Percentiles rank a stretch among this genome's conserved stretches.
These are phyloP conservation scores for Drosophila micromelanica DNA, from an alignment of 1,140 invertebrate species.

Conservation along the genomic window DNA sequence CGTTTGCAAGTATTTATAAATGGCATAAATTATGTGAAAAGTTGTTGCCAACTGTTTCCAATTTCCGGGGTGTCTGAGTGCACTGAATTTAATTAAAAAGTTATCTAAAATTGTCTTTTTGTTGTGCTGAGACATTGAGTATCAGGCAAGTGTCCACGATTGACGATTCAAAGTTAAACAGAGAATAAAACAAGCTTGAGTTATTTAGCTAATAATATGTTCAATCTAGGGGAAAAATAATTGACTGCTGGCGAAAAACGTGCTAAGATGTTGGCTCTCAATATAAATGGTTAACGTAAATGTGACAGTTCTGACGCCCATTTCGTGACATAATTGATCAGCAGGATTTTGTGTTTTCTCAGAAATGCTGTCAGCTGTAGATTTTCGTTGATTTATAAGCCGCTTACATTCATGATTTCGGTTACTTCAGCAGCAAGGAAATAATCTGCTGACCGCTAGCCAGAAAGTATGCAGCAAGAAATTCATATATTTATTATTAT, in stretches of 20 bases:
- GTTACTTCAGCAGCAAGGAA: constrained; percentile 41
- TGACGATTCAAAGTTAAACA: background rate
- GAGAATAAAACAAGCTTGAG: constrained; percentile 24
- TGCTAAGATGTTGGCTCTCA: background rate
- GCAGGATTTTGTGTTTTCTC: constrained; percentile 16
- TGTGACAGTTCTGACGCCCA: constrained; percentile 9
- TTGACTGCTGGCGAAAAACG: constrained; percentile 37
- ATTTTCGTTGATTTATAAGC: constrained; percentile 19
- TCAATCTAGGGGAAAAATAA: constrained; percentile 22
- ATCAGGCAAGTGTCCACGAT: constrained; percentile 25
- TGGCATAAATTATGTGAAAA: constrained; percentile 77
- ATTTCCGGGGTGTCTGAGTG: background rate
- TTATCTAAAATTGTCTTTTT: constrained; percentile 21
- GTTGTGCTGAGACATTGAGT: constrained; percentile 6
- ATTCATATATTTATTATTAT: constrained; percentile 45
- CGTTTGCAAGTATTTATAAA: constrained; percentile 59
- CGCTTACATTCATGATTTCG: constrained; percentile 1
- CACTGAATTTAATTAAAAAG: constrained; percentile 73
- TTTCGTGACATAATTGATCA: constrained; percentile 25
- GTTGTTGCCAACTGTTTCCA: constrained; percentile 65
- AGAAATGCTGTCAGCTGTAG: constrained; percentile 1
- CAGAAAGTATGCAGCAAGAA: constrained; percentile 49
- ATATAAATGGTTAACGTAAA: background rate
- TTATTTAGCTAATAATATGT: constrained; percentile 20
- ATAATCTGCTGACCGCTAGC: constrained; percentile 19